A percentile compares a stretch with the other conserved stretches of the same genome.
phyloP scores from a whole-genome alignment of 37 sponge, comb jelly and placozoan genomes.

The Sycon ciliatum region DNA sequence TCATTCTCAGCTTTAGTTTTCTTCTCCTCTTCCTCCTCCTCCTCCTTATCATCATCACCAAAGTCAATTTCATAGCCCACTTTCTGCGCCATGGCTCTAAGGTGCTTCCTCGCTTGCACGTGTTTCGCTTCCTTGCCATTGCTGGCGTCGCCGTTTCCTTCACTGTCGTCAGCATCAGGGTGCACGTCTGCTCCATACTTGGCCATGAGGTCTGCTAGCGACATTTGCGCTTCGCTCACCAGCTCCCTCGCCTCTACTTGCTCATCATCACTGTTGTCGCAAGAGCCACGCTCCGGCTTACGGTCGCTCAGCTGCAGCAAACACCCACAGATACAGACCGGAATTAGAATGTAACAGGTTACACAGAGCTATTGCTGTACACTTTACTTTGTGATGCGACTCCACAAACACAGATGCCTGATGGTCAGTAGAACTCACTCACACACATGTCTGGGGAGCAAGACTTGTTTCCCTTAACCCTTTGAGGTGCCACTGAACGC shows the following conservation, averaged over 20 bases:
- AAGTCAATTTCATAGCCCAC: slow-evolving; percentile 23
- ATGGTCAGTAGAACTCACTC: too few relatives aligned
- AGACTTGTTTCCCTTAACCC: too few relatives aligned
- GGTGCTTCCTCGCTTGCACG: slow-evolving; percentile 19
- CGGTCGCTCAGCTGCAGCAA: too few relatives aligned
- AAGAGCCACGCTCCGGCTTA: too few relatives aligned
- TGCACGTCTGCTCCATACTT: slow-evolving; percentile 29
- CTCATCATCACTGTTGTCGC: slow-evolving; percentile 14
- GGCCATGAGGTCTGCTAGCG: slow-evolving; percentile 52
- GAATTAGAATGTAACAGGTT: too few relatives aligned
- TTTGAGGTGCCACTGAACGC: too few relatives aligned
- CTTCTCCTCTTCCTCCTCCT: background rate
- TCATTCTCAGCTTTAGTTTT: slow-evolving; percentile 2
- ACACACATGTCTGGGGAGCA: too few relatives aligned
- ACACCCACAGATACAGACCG: too few relatives aligned
- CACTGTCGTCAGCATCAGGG: slow-evolving; percentile 5
- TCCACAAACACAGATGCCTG: too few relatives aligned
- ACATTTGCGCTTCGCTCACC: slow-evolving; percentile 67
- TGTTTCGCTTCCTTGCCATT: slow-evolving; percentile 11
- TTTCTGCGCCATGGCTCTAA: slow-evolving; percentile 2
- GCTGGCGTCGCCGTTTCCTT: background rate
- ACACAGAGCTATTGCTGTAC: too few relatives aligned
- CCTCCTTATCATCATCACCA: too few relatives aligned
- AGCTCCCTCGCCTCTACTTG: slow-evolving; percentile 45
- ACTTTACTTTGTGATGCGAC: too few relatives aligned